Evolutionary conservation across 2,113 vertebrate genomes (phyloP), one percentile per base, ranked within the genome.

Genomic region (Triplophysa rosa): DNA sequence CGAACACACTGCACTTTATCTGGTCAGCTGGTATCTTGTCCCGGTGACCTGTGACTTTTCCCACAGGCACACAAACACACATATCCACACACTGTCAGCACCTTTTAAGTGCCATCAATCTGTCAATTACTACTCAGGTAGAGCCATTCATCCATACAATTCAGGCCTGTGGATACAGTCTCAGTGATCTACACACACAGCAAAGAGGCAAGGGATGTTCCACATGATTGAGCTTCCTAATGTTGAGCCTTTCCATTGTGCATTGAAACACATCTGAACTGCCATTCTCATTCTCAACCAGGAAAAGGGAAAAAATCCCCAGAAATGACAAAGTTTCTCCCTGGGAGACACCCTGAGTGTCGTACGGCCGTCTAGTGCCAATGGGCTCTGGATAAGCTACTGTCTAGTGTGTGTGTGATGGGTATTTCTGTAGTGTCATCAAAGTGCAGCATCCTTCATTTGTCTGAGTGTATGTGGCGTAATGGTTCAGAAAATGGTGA

Each of bases 201-300:
- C n/a, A 62, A 65, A 68, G 6, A 13, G 45, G 77, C 63, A 61
- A 79, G 40, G 69, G 78, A 61, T 77, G 84, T 85, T 85, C 78
- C 81, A 75, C 68, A 79, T 80, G 84, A 81, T 83, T 83, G 84
- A 69, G 68, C 83, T 85, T 79, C 84, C 81, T 85, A 84, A 84
- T 79, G 66, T 77, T 49, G 42, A 40, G 42, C 77, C 58, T 67
- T 78, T 80, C 65, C 73, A 80, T 82, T 85, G 84, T 85, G 62
- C 78, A 72, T 49, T 77, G 80, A 71, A 80, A 52, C 69, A 74
- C 61, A 77, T 76, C 81, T 83, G 78, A 85, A 85, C 67, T 78
- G 84, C 69, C 73, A 78, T 74, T n/a, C n/a, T n/a, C n/a, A 85
- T 80, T 83, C 74, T 16, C 69, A 62, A 26, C 54, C 59, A 75